Evolutionary conservation across 2,797 vertebrate species (phyloP).

Genomic region (Oreochromis mossambicus): DNA sequence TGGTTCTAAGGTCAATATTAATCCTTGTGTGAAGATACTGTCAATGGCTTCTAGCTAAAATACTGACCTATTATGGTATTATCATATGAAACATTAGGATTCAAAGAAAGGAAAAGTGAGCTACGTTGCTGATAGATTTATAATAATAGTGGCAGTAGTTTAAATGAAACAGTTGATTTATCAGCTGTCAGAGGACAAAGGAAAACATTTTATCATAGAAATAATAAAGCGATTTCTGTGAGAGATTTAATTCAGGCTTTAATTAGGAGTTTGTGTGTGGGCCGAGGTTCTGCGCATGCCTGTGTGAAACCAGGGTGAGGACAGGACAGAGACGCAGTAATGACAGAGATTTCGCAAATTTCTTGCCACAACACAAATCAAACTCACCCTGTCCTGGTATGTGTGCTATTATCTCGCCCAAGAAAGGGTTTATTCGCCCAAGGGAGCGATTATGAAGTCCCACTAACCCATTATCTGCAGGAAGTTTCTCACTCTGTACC

Average conservation of each 20-base stretch:
- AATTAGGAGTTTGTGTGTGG: constrained; percentile 38
- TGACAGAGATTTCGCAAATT: constrained; percentile 53
- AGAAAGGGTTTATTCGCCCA: constrained; percentile 45
- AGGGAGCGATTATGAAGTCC: constrained; percentile 46
- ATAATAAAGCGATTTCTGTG: constrained; percentile 13
- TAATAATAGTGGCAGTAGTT: background rate
- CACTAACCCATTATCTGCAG: constrained; percentile 26
- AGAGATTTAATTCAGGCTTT: constrained; percentile 44
- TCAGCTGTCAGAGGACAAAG: background rate
- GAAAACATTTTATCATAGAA: background rate
- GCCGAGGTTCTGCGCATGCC: constrained; percentile 24
- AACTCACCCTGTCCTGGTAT: constrained; percentile 36
- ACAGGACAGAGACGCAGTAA: constrained; percentile 55
- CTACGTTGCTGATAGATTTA: background rate
- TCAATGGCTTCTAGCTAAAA: background rate
- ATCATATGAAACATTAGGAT: background rate
- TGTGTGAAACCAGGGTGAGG: constrained; percentile 37
- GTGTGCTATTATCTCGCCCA: constrained; percentile 42
- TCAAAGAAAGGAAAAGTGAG: background rate
- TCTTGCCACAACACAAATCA: constrained; percentile 60
- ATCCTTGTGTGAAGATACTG: background rate
- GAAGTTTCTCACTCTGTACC: constrained; percentile 20
- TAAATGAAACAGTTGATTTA: background rate
- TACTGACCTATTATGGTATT: background rate
- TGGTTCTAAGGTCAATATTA: background rate